Evolutionary conservation across 2,888 invertebrate species (phyloP), one percentile per base, ranked within the genome.

Genomic region (Latheticus oryzae): DNA sequence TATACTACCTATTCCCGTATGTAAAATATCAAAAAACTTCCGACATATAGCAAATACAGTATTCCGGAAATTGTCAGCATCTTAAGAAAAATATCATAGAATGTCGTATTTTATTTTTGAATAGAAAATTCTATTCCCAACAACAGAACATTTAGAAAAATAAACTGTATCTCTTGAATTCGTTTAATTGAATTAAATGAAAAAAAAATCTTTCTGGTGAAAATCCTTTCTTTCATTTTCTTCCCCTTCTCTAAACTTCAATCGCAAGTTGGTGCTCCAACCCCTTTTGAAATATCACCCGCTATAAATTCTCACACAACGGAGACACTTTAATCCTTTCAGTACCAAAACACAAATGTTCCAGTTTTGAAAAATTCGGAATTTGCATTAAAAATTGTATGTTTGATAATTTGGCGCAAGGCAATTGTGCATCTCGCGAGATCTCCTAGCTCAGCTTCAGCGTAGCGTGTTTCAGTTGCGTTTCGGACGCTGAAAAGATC

Each of bases 341-440:
- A 9, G 33, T 47, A 47, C 23, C 48, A 16, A 21, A 37, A 26
- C 30, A 38, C 51, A 32, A 52, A 42, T 33, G 32, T 33, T 42
- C 24, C 42, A 24, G 5, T 19, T 42, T 23, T 11, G 8, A n/a
- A 52, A 52, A 51, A 51, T n/a, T n/a, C n/a, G n/a, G n/a, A 38
- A 38, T 38, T 38, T 21, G 38, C 30, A 33, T 33, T 30, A 52
- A 52, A 52, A 52, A 52, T 42, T 42, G 24, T 33, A 23, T 47
- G 16, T 32, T 42, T 21, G 52, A 42, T 52, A 42, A 32, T 32
- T 16, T 12, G 24, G 33, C 42, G 52, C 52, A 42, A 26, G 42
- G 52, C 42, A 52, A 42, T 52, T 52, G 15, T 52, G 52, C 52
- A 52, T 52, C 52, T 52, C 45, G 21, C 38, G 51, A 51, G 38